These are phyloP conservation scores for Melanostoma scalare DNA, from an alignment of 2,888 invertebrate genomes.

Conservation along the genomic window DNA sequence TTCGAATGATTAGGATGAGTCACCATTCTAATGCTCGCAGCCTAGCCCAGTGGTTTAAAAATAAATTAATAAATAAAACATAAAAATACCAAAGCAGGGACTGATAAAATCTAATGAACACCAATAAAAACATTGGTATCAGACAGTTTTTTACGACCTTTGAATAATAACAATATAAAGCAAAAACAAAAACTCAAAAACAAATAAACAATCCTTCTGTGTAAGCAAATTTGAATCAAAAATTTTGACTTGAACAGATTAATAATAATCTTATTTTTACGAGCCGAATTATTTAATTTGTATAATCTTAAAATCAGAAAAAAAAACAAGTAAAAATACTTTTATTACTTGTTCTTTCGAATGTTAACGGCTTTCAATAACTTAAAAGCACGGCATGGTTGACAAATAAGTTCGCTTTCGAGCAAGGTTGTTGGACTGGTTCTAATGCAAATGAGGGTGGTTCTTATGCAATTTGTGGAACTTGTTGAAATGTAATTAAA, in stretches of 20 bases:
- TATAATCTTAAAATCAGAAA: no score
- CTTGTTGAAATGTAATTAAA: no score
- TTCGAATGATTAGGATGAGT: not conserved
- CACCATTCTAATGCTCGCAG: not conserved
- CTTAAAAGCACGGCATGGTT: no score
- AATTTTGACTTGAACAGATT: conserved; percentile 3
- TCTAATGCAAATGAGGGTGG: no score
- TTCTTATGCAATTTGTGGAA: no score
- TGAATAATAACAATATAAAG: not conserved
- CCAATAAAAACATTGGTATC: not conserved
- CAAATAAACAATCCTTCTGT: not conserved
- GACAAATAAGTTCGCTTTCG: no score
- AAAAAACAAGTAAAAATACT: no score
- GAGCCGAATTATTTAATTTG: not conserved
- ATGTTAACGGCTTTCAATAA: no score
- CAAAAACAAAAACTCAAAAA: not conserved
- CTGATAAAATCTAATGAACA: conserved; percentile 9
- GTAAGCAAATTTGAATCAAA: not conserved
- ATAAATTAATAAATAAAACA: conserved; percentile 19
- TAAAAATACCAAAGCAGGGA: conserved; percentile 9
- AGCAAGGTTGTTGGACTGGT: no score
- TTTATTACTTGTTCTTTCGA: no score
- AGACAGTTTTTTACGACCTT: not conserved
- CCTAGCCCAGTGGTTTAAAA: conserved; percentile 9
- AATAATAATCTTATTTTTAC: conserved; percentile 22